Conservation (phyloP, 2,888 invertebrate species). For the Drosophila birchii region DNA sequence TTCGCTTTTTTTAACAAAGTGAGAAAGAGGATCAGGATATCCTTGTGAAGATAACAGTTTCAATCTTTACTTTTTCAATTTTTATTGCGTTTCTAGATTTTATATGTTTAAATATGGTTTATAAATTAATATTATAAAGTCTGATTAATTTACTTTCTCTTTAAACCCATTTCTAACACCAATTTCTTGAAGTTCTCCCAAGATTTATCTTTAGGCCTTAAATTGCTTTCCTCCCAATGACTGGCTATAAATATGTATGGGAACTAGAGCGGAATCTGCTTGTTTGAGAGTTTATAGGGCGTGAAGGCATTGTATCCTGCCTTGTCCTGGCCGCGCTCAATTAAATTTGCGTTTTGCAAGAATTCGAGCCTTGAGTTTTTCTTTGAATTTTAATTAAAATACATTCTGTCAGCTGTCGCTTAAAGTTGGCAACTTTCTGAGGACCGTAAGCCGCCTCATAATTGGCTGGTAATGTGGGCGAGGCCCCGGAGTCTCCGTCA, state of each 20-base stretch:
- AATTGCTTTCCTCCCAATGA: not conserved
- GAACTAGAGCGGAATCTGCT: slow-evolving; percentile 27
- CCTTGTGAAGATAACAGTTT: not conserved
- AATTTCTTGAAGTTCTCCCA: not conserved
- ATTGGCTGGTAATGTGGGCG: slow-evolving; percentile 75
- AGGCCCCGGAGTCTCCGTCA: not conserved
- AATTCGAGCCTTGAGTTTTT: slow-evolving; percentile 24
- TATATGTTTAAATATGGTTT: not conserved
- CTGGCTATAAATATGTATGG: slow-evolving; percentile 30
- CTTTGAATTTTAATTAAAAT: slow-evolving; percentile 71
- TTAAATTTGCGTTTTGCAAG: slow-evolving; percentile 49
- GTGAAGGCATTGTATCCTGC: slow-evolving; percentile 38
- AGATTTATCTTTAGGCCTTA: slow-evolving; percentile 12
- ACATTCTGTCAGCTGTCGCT: slow-evolving; percentile 75
- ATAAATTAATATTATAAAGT: not conserved
- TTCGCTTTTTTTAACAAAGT: not conserved
- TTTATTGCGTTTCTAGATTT: not conserved
- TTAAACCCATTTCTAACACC: not conserved
- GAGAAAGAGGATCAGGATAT: not conserved
- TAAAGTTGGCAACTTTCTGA: slow-evolving; percentile 57
- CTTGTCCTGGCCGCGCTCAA: slow-evolving; percentile 55
- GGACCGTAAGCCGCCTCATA: slow-evolving; percentile 55
- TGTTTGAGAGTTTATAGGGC: slow-evolving; percentile 49
- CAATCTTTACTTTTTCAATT: not conserved
- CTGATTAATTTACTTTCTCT: not conserved